A percentile compares a stretch with the other conserved stretches of the same genome.
Conservation (phyloP, 2,888 invertebrate genomes). For the Podotricha telesiphe region DNA sequence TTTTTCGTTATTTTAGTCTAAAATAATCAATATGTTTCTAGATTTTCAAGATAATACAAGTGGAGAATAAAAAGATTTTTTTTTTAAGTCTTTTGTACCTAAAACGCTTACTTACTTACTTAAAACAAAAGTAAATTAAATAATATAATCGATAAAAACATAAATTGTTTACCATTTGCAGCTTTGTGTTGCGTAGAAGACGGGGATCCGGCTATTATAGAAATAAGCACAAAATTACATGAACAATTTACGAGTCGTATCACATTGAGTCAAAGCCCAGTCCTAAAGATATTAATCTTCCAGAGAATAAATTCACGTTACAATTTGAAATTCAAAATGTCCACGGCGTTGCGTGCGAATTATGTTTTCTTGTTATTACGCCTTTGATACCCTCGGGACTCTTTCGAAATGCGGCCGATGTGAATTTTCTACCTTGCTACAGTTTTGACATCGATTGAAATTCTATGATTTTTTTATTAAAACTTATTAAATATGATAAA, state of each 20-base stretch:
- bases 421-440: conserved; percentile 36
- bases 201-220: conserved; percentile 66
- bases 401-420: conserved; percentile 40
- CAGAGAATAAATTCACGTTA: conserved; percentile 18
- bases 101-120: too few relatives aligned
- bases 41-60: too few relatives aligned
- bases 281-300: conserved; percentile 20
- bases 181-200: conserved; percentile 61
- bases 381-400: conserved; percentile 37
- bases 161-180: not conserved
- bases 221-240: conserved; percentile 72
- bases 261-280: conserved; percentile 9
- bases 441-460: conserved; percentile 7
- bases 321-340: conserved; percentile 70
- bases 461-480: not conserved
- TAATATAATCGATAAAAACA: not conserved
- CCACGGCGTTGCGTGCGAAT: conserved; percentile 46
- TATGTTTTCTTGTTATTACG: conserved; percentile 44
- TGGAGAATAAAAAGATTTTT: too few relatives aligned
- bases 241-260: conserved; percentile 45
- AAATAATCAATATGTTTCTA: too few relatives aligned
- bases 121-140: not conserved
- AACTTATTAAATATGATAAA: not conserved
- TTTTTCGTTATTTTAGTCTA: too few relatives aligned
- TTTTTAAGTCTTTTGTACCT: too few relatives aligned